A percentile compares a stretch with the other conserved stretches of the same genome.
Conservation (phyloP, 2,797 vertebrate species). For the Emys orbicularis region DNA sequence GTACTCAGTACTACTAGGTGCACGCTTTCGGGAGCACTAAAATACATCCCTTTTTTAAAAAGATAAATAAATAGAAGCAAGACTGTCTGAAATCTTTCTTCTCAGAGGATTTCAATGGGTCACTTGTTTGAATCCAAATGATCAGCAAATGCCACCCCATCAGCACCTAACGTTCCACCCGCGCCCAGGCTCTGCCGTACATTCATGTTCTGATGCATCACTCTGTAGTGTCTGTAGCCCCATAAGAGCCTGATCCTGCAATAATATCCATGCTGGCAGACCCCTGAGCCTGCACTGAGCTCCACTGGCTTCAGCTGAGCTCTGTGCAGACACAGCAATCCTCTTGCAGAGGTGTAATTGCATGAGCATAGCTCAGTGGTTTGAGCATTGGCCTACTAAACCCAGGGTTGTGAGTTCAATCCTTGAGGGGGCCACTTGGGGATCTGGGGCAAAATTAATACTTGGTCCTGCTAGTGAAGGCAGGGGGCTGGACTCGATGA, state of each 20-base stretch:
- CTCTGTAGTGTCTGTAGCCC: background rate
- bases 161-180: background rate
- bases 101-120: conserved; percentile 37
- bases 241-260: background rate
- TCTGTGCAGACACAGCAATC: background rate
- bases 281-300: background rate
- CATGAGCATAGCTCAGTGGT: too few relatives aligned
- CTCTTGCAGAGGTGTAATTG: background rate
- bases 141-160: background rate
- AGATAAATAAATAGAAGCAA: conserved; percentile 64
- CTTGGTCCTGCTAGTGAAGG: too few relatives aligned
- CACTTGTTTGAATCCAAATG: conserved; percentile 59
- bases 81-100: conserved; percentile 41
- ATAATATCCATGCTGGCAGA: background rate
- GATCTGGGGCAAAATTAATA: too few relatives aligned
- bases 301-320: background rate
- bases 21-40: conserved; percentile 40
- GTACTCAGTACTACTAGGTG: conserved; percentile 27
- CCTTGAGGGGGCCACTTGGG: too few relatives aligned
- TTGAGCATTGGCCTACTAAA: too few relatives aligned
- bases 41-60: conserved; percentile 51
- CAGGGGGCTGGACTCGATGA: too few relatives aligned
- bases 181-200: background rate
- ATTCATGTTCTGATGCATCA: background rate
- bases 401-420: too few relatives aligned